These are phyloP conservation scores for Leiothrix lutea DNA, from an alignment of 2,113 vertebrate species.

Conservation along the genomic window DNA sequence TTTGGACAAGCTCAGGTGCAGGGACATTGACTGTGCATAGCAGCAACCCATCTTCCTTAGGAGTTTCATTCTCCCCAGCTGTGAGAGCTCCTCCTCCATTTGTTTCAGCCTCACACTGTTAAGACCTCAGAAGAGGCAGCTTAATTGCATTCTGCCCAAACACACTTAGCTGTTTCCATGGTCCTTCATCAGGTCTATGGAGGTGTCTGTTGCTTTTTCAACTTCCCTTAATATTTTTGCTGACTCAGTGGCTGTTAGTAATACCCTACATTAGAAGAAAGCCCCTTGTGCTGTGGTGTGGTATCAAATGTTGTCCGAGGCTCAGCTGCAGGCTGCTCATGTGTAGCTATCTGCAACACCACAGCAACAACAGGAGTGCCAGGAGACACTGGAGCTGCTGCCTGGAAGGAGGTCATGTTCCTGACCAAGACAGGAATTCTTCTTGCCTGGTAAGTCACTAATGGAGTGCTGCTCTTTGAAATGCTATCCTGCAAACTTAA, in stretches of 20 bases:
- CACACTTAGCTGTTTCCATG: not conserved
- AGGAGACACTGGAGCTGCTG: not conserved
- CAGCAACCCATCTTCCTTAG: not conserved
- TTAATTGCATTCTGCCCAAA: not conserved
- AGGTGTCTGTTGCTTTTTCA: not conserved
- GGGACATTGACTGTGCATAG: rapidly evolving
- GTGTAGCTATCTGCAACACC: not conserved
- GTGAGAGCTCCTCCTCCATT: not conserved
- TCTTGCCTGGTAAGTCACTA: not conserved
- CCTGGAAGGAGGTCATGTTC: rapidly evolving
- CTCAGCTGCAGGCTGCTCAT: not conserved
- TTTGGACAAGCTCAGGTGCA: not conserved
- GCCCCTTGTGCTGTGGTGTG: not conserved
- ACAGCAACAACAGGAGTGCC: not conserved
- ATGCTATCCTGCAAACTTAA: not conserved
- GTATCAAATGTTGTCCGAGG: no score
- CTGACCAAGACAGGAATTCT: not conserved
- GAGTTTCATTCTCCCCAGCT: not conserved
- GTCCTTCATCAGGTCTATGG: not conserved
- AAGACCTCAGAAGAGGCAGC: not conserved
- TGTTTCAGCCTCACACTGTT: not conserved
- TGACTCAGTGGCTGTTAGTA: not conserved
- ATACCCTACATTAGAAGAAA: rapidly evolving
- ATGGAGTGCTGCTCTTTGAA: not conserved
- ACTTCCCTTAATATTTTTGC: not conserved